These are phyloP conservation scores for Symphodus melops DNA, from an alignment of 2,113 vertebrate genomes.

Conservation along the genomic window DNA sequence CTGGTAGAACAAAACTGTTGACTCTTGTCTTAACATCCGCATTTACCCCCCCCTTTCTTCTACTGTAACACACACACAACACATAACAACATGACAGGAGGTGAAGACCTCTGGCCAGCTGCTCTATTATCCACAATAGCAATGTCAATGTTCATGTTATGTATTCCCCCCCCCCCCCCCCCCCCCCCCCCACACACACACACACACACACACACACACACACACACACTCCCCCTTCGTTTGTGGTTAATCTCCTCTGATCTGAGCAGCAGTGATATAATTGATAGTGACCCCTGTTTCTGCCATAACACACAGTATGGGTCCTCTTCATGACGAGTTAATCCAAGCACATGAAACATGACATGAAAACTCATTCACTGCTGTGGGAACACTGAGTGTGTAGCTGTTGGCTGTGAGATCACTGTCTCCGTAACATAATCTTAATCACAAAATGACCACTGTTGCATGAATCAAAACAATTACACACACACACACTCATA, in stretches of 20 bases:
- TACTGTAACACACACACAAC: conserved; percentile 13
- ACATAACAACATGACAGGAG: conserved; percentile 40
- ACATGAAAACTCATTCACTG: conserved; percentile 22
- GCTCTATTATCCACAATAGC: conserved; percentile 33
- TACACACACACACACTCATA: conserved; percentile 7
- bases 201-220: too few relatives aligned
- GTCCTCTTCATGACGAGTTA: conserved; percentile 23
- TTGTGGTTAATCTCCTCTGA: conserved; percentile 30
- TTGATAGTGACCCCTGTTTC: conserved; percentile 38
- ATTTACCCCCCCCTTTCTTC: conserved; percentile 27
- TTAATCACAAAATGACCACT: conserved; percentile 34
- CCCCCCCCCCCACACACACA: too few relatives aligned
- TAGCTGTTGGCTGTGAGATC: conserved; percentile 26
- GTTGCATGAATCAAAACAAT: conserved; percentile 49
- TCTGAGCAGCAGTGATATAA: conserved; percentile 35
- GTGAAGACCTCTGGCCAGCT: conserved; percentile 34
- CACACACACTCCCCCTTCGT: neutral
- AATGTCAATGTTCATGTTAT: conserved; percentile 32
- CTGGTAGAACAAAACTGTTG: conserved; percentile 37
- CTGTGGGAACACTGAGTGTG: conserved; percentile 24
- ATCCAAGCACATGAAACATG: conserved; percentile 32
- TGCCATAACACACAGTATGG: conserved; percentile 12
- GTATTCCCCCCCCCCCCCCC: conserved; percentile 11
- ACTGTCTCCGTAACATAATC: conserved; percentile 26
- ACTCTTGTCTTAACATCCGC: conserved; percentile 44